Evolutionary conservation across 2,888 invertebrate species (phyloP).

Genomic region (Tanypteryx hageni): DNA sequence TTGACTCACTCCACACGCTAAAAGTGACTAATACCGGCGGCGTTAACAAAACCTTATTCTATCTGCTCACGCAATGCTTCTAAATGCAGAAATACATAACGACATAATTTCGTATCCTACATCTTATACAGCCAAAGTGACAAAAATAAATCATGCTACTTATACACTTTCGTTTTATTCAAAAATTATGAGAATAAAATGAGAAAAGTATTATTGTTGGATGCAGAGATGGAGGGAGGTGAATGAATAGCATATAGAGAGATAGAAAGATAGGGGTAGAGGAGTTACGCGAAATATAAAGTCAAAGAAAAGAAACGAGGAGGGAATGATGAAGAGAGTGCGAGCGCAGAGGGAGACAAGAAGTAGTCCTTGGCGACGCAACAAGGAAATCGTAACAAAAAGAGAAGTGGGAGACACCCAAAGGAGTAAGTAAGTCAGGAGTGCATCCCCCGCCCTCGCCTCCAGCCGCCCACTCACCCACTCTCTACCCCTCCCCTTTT

Average conservation of each 20-base stretch:
- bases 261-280: no score
- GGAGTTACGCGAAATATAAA: no score
- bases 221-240: background rate
- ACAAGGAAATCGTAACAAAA: background rate
- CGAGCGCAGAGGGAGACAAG: no score
- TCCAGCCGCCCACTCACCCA: background rate
- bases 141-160: background rate
- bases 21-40: no score
- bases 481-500: background rate
- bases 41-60: no score
- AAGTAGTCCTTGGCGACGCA: background rate
- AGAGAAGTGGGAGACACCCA: background rate
- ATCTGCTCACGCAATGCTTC: background rate
- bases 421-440: constrained; percentile 18
- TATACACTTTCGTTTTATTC: no score
- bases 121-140: background rate
- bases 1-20: no score
- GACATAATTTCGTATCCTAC: background rate
- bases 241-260: no score
- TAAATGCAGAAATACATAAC: background rate
- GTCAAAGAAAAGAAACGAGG: no score
- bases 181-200: background rate
- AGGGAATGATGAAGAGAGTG: no score
- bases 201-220: background rate
- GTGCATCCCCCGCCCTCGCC: background rate